These are phyloP conservation scores for Hartigia nigra DNA, from an alignment of 2,888 invertebrate species.

Conservation along the genomic window DNA sequence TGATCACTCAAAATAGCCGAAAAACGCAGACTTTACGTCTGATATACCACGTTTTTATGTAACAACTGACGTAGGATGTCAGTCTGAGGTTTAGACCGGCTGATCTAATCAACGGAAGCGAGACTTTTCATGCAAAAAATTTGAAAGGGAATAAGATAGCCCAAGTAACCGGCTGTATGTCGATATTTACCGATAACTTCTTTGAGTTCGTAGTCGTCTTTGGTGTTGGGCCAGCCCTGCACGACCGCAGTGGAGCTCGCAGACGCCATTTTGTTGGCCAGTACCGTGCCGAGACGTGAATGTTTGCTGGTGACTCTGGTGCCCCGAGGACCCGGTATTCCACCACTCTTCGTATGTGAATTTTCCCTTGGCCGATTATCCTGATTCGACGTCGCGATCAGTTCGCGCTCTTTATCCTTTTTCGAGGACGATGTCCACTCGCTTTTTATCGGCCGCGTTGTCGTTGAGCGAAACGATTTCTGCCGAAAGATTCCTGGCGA, in stretches of 20 bases:
- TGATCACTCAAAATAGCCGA: slow-evolving; percentile 10
- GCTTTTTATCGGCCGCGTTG: slow-evolving; percentile 59
- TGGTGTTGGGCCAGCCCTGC: slow-evolving; percentile 85
- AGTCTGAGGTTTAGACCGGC: slow-evolving; percentile 19
- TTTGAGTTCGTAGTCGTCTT: slow-evolving; percentile 91
- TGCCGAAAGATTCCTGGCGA: slow-evolving; percentile 73
- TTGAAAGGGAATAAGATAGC: background rate
- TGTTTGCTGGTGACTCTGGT: slow-evolving; percentile 64
- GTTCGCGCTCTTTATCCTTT: slow-evolving; percentile 39
- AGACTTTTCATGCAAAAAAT: slow-evolving; percentile 8
- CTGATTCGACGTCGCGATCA: slow-evolving; percentile 27
- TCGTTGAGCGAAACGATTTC: slow-evolving; percentile 64
- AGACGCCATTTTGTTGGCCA: slow-evolving; percentile 73
- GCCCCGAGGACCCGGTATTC: slow-evolving; percentile 40
- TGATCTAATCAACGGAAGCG: slow-evolving; percentile 8
- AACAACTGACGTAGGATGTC: slow-evolving; percentile 31
- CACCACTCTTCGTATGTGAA: slow-evolving; percentile 27
- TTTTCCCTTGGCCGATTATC: slow-evolving; percentile 7
- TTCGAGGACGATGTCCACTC: background rate
- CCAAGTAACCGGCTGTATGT: slow-evolving; percentile 4
- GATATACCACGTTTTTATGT: slow-evolving; percentile 31
- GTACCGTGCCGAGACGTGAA: slow-evolving; percentile 70
- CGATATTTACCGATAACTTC: slow-evolving; percentile 88
- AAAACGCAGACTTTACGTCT: slow-evolving; percentile 9
- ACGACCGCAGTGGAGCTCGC: slow-evolving; percentile 67